A percentile compares a stretch with the other conserved stretches of the same genome.
phyloP scores from a whole-genome alignment of 1,140 invertebrate genomes.

The Heliothis subflexa region DNA sequence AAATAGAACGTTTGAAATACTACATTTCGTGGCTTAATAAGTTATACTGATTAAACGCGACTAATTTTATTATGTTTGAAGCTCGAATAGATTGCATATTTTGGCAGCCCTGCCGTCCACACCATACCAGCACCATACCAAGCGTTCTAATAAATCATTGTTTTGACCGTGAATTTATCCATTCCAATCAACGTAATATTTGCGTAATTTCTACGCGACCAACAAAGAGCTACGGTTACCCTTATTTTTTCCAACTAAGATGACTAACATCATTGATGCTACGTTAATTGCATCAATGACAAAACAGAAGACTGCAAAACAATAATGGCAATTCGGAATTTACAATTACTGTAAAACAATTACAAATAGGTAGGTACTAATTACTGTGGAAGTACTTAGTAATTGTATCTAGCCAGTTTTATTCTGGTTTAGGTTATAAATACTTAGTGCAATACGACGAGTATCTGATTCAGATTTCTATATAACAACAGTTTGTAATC shows the following conservation, averaged over 20 bases:
- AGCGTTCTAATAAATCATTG: conserved; percentile 23
- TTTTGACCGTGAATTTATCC: conserved; percentile 37
- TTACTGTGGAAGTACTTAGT: not conserved
- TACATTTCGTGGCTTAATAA: too few species aligned
- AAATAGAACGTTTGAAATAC: not conserved
- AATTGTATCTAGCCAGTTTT: not conserved
- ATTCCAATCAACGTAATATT: conserved; percentile 30
- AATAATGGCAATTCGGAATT: conserved; percentile 46
- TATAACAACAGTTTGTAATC: too few species aligned
- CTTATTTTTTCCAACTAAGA: conserved; percentile 27
- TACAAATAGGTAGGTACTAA: not conserved
- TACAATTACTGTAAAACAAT: conserved; percentile 39
- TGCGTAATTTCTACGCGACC: conserved; percentile 32
- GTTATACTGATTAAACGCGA: too few species aligned
- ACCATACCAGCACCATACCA: not conserved
- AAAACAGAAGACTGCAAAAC: conserved; percentile 48
- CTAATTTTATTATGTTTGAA: too few species aligned
- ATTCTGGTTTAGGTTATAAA: too few species aligned
- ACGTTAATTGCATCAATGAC: conserved; percentile 42
- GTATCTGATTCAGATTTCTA: too few species aligned
- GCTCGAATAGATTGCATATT: too few species aligned
- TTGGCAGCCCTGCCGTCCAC: conserved; percentile 3
- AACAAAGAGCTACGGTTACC: conserved; percentile 26
- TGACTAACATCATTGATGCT: conserved; percentile 28
- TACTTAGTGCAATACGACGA: too few species aligned